Percentiles rank a stretch among this genome's conserved stretches.
These are phyloP conservation scores for Rhinichthys klamathensis DNA, from an alignment of 2,113 vertebrate species.

Conservation along the genomic window DNA sequence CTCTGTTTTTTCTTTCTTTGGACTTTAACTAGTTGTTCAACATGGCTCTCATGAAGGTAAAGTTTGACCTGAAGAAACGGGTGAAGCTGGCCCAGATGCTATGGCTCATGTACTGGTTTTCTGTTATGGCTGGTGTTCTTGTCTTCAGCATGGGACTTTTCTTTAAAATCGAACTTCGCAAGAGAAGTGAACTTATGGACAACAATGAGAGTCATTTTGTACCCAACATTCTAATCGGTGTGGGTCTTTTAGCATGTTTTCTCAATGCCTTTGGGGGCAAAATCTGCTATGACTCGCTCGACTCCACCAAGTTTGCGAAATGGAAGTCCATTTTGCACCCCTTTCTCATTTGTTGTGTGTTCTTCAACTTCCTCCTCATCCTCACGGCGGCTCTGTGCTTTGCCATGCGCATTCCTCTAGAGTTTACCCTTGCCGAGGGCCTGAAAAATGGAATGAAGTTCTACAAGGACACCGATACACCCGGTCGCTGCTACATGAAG, in stretches of 20 bases:
- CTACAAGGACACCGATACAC: slow-evolving; percentile 96
- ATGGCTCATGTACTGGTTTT: slow-evolving; percentile 98
- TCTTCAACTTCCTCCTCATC: slow-evolving; percentile 82
- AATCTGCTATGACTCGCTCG: slow-evolving; percentile 95
- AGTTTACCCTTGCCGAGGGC: slow-evolving; percentile 87
- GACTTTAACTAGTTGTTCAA: slow-evolving; percentile 48
- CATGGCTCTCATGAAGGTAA: slow-evolving; percentile 92
- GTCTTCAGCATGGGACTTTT: slow-evolving; percentile 93
- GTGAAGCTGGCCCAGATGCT: slow-evolving; percentile 95
- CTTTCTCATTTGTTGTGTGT: slow-evolving; percentile 83
- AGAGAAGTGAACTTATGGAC: slow-evolving; percentile 96
- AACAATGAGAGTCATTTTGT: slow-evolving; percentile 95
- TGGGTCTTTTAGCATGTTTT: slow-evolving; percentile 85
- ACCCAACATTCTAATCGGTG: slow-evolving; percentile 90
- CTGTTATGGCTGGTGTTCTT: slow-evolving; percentile 87
- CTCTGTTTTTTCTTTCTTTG: neutral
- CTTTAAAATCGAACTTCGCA: slow-evolving; percentile 95
- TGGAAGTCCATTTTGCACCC: slow-evolving; percentile 89
- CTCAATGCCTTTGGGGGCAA: slow-evolving; percentile 91
- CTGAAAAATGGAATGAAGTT: slow-evolving; percentile 90
- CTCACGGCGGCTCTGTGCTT: slow-evolving; percentile 85
- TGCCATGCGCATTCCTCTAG: slow-evolving; percentile 86
- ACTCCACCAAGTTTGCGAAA: slow-evolving; percentile 86
- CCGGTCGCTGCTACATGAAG: slow-evolving; percentile 98
- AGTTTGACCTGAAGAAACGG: slow-evolving; percentile 91